Evolutionary conservation across 2,797 vertebrate genomes (phyloP).

Genomic region (Poecilia picta): DNA sequence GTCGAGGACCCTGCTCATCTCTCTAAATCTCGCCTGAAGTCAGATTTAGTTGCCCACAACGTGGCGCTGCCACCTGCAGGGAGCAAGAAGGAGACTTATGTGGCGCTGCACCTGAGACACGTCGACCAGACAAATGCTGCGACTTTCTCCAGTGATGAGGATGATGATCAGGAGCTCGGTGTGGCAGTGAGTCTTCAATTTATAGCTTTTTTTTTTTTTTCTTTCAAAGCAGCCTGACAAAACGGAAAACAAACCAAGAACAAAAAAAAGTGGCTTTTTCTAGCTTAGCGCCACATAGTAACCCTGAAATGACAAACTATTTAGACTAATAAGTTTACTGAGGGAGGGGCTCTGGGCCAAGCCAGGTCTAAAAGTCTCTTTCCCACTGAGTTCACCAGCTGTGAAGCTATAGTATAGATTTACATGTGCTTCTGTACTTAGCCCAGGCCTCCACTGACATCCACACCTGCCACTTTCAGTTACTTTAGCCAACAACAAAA

Average conservation of each 20-base stretch:
- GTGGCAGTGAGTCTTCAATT: slow-evolving; percentile 68
- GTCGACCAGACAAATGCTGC: slow-evolving; percentile 56
- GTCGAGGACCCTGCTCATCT: slow-evolving; percentile 69
- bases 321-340: slow-evolving; percentile 3
- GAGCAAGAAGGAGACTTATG: slow-evolving; percentile 75
- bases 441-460: slow-evolving; percentile 23
- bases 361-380: slow-evolving; percentile 9
- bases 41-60: slow-evolving; percentile 75
- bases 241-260: not conserved
- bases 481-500: slow-evolving; percentile 20
- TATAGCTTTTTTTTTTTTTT: not conserved
- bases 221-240: not conserved
- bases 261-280: not conserved
- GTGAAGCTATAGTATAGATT: slow-evolving; percentile 51
- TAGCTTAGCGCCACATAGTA: not conserved
- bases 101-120: slow-evolving; percentile 75
- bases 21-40: slow-evolving; percentile 78
- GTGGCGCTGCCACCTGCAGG: slow-evolving; percentile 72
- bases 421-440: slow-evolving; percentile 37
- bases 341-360: slow-evolving; percentile 29
- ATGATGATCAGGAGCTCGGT: slow-evolving; percentile 53
- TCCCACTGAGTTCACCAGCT: slow-evolving; percentile 33
- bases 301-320: not conserved
- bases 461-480: slow-evolving; percentile 67
- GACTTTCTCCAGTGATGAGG: slow-evolving; percentile 85